Evolutionary conservation across 1,140 invertebrate species (phyloP), one percentile per base, ranked within the genome.

Genomic region (Pogonomyrmex barbatus): DNA sequence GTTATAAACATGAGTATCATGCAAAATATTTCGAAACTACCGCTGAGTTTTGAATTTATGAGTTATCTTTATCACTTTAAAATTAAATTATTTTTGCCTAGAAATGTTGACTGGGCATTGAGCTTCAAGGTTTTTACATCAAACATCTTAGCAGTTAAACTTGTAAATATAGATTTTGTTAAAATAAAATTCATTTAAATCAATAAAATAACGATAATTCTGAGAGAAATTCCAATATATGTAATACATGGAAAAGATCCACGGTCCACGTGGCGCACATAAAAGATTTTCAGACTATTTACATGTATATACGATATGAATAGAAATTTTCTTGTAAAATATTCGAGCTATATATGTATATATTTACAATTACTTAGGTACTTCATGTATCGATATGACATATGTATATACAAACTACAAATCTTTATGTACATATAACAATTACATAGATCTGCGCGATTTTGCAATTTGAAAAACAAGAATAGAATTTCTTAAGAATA

Each of bases 321-420:
- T 60, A 85, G 17, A 78, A 65, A 67, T 85, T 70, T 12, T 75
- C 73, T 71, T 75, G 63, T 62, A 86, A 65, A 54, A 71, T 76
- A 45, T 62, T 79, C 45, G 65, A 17, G 82, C 56, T 54, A 47
- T 58, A 83, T 84, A 84, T 54, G 47, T 83, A 84, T 81, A 65
- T 89, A 91, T 90, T 85, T 90, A 91, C 84, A 91, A 58, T 76
- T 36, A 30, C 47, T 83, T 58, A 68, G 52, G 39, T 33, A 14
- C 83, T 84, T 82, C 76, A 79, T 77, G 58, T 58, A 58, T 65
- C 62, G 63, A 81, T 71, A 52, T 30, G 86, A 87, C 75, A 73
- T 24, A 10, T 36, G 33, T 83, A 85, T 90, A 70, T 62, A 91
- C 62, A 68, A 87, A 83, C 70, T 81, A 24, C 60, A 50, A 50